Base-by-base conservation (phyloP, 2,113 vertebrate species). In the Hucho hucho region DNA sequence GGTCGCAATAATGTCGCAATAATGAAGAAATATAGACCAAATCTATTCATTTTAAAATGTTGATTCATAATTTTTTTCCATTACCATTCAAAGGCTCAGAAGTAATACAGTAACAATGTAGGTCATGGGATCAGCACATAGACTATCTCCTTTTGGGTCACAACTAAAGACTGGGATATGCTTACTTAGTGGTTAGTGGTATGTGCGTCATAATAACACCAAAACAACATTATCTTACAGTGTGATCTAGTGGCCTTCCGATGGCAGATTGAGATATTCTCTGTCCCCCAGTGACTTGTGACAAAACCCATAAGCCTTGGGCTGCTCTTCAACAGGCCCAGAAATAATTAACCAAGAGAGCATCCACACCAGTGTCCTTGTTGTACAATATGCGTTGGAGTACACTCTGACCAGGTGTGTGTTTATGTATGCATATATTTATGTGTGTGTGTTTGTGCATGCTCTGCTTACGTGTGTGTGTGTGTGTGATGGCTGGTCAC, bases 321-420 rank as follows among this genome's bases (percentile, higher is more conserved):
- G 78, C 71, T 87, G 70, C 69, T 83, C 77, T 81, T 79, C 76
- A 81, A 81, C 72, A 9, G n/a, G 76, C 77, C 63, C 25, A 80
- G 82, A 68, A 89, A 89, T 72, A 77, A 81, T 91, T 84, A 88
- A 85, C 84, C 74, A 28, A 75, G 53, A 64, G 59, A 79, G 73
- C 75, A 84, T 16, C 63, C 46, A 25, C 22, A 22, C 68, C 13
- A 25, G 43, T 61, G 5, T 7, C 20, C 58, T 24, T 61, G 58
- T 22, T 61, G 58, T 61, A 43, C 9, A 43, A 11, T 11, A 9
- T 43, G 37, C 11, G 9, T 43, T 43, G 4, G 53, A 56, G 14
- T 56, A 18, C 20, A 56, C 20, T 20, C 53, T 56, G 20, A 56
- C 5, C 20, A 56, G 13, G 53, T 6, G 25, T 28, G 64, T 65